Evolutionary conservation across 1,140 invertebrate genomes (phyloP), one percentile per base, ranked within the genome.

Genomic region (Temnothorax nylanderi): DNA sequence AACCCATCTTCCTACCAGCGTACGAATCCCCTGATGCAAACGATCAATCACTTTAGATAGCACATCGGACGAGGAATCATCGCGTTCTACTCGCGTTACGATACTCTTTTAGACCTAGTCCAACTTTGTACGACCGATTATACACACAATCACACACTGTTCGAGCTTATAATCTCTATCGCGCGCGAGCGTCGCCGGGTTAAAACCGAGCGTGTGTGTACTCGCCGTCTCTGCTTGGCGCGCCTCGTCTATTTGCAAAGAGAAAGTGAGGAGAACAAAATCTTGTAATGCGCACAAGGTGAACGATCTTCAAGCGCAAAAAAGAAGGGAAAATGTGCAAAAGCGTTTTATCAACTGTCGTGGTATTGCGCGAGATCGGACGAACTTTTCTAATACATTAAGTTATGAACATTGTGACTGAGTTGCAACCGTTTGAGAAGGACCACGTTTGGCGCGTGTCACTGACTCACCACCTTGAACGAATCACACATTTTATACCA

Each of bases 111-210:
- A n/a, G 44, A 84, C 41, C 41, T 74, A 82, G 80, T 74, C 37
- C 51, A 56, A 82, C 78, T 82, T 82, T 82, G 67, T 82, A 84
- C 47, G 34, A 49, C 26, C 60, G 11, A 54, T 54, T 76, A 62
- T 76, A 65, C 37, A 85, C 74, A 78, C 81, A 85, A 75, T 60
- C 32, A 75, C 47, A 62, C 18, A 82, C 32, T 86, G 54, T 82
- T 49, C 85, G 85, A 86, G 85, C 85, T 86, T 86, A 86, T 78
- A 67, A 58, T 71, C 60, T 67, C 72, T 65, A 47, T 65, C 58
- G 58, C 58, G 58, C 26, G 26, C 47, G 54, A 60, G 41, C 32
- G 18, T 82, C 18, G n/a, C 16, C 47, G 37, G 10, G 10, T 78
- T 41, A 21, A 47, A 62, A 75, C 8, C 18, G 41, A 82, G 4